Base-by-base conservation (phyloP, 2,113 vertebrate species). In the Phylloscopus trochilus region DNA sequence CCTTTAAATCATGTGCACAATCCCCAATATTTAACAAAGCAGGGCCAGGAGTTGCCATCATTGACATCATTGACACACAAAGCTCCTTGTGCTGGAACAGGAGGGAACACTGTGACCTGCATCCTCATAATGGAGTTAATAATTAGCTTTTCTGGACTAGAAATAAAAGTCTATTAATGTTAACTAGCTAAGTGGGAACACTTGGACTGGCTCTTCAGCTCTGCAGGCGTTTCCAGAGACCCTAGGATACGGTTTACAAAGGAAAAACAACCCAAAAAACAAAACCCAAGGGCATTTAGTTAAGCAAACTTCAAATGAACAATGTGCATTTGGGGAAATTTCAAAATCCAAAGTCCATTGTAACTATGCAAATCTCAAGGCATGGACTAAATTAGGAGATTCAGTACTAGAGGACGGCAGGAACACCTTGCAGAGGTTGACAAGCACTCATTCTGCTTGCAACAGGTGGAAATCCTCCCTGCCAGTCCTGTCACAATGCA, bases 381-480 rank as follows among this genome's bases (percentile, higher is more conserved):
- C 19, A 53, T 2, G 15, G 12, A 33, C 33, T 51, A 49, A 68
- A 39, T 35, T 15, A 46, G 39, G 64, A 62, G 41, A 53, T 33
- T 68, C 53, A 26, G n/a, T 3, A 21, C 52, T 28, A 17, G 21
- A 39, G 33, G 33, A 62, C 0, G 0, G 28, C 2, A 0, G 4
- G 56, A 72, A 49, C 37, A n/a, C 2, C 6, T 18, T 28, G 39
- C 31, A 46, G 46, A n/a, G n/a, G 52, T 1, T 39, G 77, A 44
- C 19, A 69, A 78, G 49, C 46, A 22, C 24, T 11, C 1, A 0
- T 18, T 12, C 44, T 15, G 46, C 6, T 68, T 51, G 14, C 27
- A 63, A 46, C 46, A 62, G 1, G 0, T 6, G 53, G 74, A 87
- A 95, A 76, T 49, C 43, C 35, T 78, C 53, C 15, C 3, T 46